Evolutionary conservation across 2,113 vertebrate species (phyloP).

Genomic region (Cebidichthys violaceus): DNA sequence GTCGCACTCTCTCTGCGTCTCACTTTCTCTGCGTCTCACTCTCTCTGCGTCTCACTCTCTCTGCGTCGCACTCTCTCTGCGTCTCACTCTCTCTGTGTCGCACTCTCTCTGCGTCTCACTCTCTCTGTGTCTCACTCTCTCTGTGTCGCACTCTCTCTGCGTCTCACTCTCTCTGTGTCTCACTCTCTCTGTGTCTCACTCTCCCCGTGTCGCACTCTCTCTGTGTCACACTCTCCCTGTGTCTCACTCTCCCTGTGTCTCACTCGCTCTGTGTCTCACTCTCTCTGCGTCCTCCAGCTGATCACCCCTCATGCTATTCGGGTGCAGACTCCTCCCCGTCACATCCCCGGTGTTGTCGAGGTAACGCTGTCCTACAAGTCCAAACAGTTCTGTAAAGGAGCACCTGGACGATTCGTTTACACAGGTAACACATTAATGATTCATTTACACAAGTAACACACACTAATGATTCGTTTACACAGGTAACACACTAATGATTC

Average conservation of each 20-base stretch:
- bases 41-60: neutral
- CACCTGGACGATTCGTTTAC: conserved; percentile 74
- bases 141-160: neutral
- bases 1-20: neutral
- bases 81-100: conserved; percentile 1
- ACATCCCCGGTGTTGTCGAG: conserved; percentile 78
- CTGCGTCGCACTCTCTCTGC: neutral
- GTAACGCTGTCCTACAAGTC: conserved; percentile 80
- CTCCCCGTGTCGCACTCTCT: neutral
- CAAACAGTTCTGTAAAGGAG: conserved; percentile 80
- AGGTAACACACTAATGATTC: too few species aligned
- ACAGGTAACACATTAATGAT: conserved; percentile 56
- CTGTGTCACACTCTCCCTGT: neutral
- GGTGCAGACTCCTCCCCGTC: conserved; percentile 76
- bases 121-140: neutral
- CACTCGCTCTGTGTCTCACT: neutral
- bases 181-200: neutral
- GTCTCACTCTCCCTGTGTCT: neutral
- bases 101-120: neutral
- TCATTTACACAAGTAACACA: neutral
- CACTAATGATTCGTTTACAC: too few species aligned
- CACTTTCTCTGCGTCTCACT: neutral
- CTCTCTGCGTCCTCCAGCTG: conserved; percentile 58
- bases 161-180: neutral
- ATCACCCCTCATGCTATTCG: conserved; percentile 80